Evolutionary conservation across 2,888 invertebrate species (phyloP).

Genomic region (Seira musarum): DNA sequence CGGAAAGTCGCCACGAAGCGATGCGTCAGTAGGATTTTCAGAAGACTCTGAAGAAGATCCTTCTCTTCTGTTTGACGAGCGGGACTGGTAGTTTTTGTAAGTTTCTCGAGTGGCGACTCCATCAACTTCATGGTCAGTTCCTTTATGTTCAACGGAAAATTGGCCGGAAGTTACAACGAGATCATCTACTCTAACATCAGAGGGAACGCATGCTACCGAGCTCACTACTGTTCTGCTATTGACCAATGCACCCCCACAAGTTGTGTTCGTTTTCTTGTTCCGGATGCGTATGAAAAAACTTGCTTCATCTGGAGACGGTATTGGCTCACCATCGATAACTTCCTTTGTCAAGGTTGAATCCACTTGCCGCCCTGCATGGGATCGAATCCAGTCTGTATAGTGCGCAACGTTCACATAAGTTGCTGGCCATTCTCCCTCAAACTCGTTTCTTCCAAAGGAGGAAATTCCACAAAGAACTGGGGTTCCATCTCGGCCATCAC

Average conservation of each 20-base stretch:
- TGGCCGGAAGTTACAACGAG: conserved; percentile 27
- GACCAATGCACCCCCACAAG: conserved; percentile 35
- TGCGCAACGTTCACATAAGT: conserved; percentile 39
- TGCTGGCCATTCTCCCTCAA: conserved; percentile 38
- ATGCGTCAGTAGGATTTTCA: neutral
- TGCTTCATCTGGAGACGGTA: conserved; percentile 36
- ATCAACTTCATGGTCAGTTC: conserved; percentile 31
- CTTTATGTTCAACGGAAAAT: conserved; percentile 5
- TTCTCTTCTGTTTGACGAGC: conserved; percentile 10
- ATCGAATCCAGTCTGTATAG: conserved; percentile 39
- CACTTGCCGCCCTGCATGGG: conserved; percentile 17
- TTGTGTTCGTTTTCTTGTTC: conserved; percentile 38
- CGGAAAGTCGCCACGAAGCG: conserved; percentile 32
- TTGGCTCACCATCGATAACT: conserved; percentile 38
- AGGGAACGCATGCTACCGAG: conserved; percentile 31
- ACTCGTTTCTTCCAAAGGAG: conserved; percentile 40
- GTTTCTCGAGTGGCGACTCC: conserved; percentile 35
- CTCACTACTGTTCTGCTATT: conserved; percentile 32
- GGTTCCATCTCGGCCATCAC: conserved; percentile 29
- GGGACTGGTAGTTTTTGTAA: conserved; percentile 30
- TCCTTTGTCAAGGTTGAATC: conserved; percentile 17
- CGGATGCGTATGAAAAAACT: conserved; percentile 39
- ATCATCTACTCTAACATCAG: conserved; percentile 21
- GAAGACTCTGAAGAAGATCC: neutral
- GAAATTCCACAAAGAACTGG: conserved; percentile 48